Evolutionary conservation across 2,888 invertebrate species (phyloP).

Genomic region (Pegoplata infirma): DNA sequence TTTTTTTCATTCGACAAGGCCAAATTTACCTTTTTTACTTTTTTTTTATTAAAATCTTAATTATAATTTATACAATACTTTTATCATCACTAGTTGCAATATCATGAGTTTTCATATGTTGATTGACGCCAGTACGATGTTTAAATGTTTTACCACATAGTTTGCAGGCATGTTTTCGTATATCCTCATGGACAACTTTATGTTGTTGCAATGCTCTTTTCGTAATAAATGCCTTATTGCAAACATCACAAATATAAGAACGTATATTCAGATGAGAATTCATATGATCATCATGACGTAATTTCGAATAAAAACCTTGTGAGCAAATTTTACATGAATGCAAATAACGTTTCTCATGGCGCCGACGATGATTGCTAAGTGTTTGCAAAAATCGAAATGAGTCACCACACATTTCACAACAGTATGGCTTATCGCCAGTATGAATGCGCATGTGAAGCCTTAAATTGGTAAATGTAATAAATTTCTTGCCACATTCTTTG

Average conservation of each 20-base stretch:
- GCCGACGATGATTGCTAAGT: conserved; percentile 48
- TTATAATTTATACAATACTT: conserved; percentile 6
- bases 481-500: conserved; percentile 52
- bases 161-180: conserved; percentile 50
- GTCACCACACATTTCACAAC: conserved; percentile 54
- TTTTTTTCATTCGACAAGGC: too few species aligned
- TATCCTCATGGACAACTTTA: conserved; percentile 54
- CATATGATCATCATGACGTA: conserved; percentile 51
- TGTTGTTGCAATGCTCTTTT: conserved; percentile 51
- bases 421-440: conserved; percentile 54
- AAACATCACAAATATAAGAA: conserved; percentile 49
- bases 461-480: conserved; percentile 44
- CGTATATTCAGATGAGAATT: conserved; percentile 59
- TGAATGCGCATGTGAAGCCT: conserved; percentile 54
- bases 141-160: conserved; percentile 58
- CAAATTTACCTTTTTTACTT: too few species aligned
- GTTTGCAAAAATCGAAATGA: conserved; percentile 46
- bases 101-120: conserved; percentile 55
- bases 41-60: too few species aligned
- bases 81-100: conserved; percentile 43
- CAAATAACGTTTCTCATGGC: conserved; percentile 52
- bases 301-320: conserved; percentile 54
- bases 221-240: conserved; percentile 57
- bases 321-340: conserved; percentile 52
- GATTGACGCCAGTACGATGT: conserved; percentile 47